Conservation (phyloP, 2,113 vertebrate species). For the Corythoichthys haematopterus region DNA sequence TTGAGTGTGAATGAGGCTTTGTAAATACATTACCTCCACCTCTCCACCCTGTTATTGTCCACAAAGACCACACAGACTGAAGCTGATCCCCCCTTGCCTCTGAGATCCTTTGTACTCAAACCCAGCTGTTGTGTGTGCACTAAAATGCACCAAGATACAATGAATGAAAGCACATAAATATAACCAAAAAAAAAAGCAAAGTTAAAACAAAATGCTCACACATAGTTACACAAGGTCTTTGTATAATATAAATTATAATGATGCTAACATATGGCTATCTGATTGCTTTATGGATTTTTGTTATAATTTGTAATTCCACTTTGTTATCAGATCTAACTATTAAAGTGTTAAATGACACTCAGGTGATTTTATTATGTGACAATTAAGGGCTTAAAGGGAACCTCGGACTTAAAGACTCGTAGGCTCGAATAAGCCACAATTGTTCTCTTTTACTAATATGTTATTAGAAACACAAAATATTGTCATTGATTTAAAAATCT, state of each 20-base stretch:
- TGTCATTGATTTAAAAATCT: too few species aligned
- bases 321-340: neutral
- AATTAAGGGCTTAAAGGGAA: too few species aligned
- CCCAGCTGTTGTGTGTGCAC: slow-evolving; percentile 4
- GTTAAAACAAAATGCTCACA: neutral
- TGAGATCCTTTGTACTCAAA: neutral
- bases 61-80: slow-evolving; percentile 52
- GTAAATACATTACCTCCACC: slow-evolving; percentile 27
- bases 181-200: neutral
- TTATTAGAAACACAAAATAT: too few species aligned
- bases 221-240: too few species aligned
- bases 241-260: too few species aligned
- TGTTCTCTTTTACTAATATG: too few species aligned
- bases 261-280: neutral
- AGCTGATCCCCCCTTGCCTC: slow-evolving; percentile 1
- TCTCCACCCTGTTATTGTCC: slow-evolving; percentile 29
- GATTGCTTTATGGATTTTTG: neutral
- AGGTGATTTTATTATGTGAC: too few species aligned
- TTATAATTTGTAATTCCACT: neutral
- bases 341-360: neutral
- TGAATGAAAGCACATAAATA: neutral
- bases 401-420: too few species aligned
- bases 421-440: too few species aligned
- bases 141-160: neutral
- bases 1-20: slow-evolving; percentile 47